Base-by-base conservation (phyloP, 2,113 vertebrate genomes). In the Tenrec ecaudatus region DNA sequence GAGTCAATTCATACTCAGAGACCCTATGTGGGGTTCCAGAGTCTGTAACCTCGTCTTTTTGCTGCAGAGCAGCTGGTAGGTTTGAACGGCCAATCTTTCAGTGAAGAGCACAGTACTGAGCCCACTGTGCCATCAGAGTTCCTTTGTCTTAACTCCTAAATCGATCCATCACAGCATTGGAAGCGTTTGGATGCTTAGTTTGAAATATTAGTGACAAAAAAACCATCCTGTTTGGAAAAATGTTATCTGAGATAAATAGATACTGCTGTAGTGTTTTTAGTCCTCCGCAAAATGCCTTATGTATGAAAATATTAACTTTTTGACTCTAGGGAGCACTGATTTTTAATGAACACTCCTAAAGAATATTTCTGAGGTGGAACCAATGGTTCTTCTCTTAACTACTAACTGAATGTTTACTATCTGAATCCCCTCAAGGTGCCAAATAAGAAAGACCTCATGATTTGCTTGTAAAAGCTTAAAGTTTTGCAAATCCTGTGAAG, bases 121-220 rank as follows among this genome's bases (percentile, higher is more conserved):
- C 19, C 43, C 62, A 64, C 62, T 23, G 22, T 23, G 62, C 62
- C 22, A 64, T 23, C 3, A 64, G 62, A 22, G 20, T 3, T 64
- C 62, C 12, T 60, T 20, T 60, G 58, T 47, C 43, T 47, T 47
- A 6, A 47, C 43, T 47, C 0, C 0, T 86, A 81, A 84, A 29
- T 78, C 86, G 62, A 88, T 71, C 60, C 93, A 38, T 94, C 62
- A 89, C 23, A 23, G 29, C 62, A 43, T 91, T 62, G 81, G 68
- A 95, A 95, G 36, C 4, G 57, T 38, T 17, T 64, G 66, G 7
- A 79, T 89, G 14, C 93, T 57, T 88, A 71, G 22, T 71, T 95
- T 92, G 33, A 92, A 88, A 92, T 80, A 23, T 10, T 57, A 75
- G 25, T 22, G 60, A 0, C 57, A 66, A 10, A 47, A 47, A 88